A percentile compares a stretch with the other conserved stretches of the same genome.
phyloP scores from a whole-genome alignment of 1,140 invertebrate species.

The Meloidogyne floridensis region DNA sequence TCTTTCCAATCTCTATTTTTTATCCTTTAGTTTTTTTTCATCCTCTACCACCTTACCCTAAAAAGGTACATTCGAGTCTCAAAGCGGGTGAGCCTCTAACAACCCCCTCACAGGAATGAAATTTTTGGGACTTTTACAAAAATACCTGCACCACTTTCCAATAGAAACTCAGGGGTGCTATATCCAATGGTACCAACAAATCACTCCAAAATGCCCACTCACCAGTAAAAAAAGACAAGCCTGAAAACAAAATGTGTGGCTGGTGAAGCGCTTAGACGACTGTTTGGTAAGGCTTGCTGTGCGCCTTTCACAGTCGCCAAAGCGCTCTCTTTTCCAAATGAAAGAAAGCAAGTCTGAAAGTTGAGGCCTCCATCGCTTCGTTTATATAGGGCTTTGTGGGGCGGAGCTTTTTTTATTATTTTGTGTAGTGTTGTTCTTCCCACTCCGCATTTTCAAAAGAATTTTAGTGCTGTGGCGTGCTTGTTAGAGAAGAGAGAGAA shows the following conservation, averaged over 20 bases:
- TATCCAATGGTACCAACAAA: background rate
- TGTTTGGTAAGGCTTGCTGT: background rate
- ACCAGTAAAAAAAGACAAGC: background rate
- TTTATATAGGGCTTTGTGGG: background rate
- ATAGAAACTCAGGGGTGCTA: background rate
- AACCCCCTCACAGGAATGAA: background rate
- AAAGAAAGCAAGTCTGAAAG: slow-evolving; percentile 4
- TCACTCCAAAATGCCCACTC: background rate
- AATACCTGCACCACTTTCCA: slow-evolving; percentile 8
- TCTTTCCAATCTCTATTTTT: no score
- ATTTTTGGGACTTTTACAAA: background rate
- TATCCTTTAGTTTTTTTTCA: background rate
- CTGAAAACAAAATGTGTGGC: background rate
- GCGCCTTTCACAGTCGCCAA: background rate
- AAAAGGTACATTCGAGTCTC: background rate
- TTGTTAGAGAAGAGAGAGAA: background rate
- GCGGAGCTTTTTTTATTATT: background rate
- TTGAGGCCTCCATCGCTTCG: background rate
- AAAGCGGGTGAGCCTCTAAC: background rate
- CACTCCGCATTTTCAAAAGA: background rate
- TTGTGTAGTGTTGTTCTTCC: background rate
- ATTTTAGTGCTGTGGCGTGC: background rate
- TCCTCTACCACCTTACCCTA: background rate
- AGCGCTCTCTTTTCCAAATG: background rate
- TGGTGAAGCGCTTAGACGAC: background rate